These are phyloP conservation scores for Chlorodrepanis virens DNA, from an alignment of 2,113 vertebrate genomes.

Conservation along the genomic window DNA sequence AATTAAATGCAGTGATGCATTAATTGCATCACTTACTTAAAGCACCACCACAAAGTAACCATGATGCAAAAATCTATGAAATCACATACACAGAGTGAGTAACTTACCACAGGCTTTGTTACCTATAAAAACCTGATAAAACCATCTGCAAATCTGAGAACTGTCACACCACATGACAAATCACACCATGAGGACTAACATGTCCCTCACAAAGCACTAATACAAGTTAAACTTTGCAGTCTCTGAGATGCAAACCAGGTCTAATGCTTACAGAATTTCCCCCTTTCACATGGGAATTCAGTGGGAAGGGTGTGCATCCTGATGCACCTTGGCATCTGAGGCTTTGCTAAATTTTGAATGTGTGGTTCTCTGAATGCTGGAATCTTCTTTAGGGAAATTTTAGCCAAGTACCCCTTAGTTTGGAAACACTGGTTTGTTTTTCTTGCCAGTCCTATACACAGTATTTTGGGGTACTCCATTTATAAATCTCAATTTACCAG, in stretches of 20 bases:
- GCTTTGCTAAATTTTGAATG: background rate
- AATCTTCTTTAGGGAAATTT: background rate
- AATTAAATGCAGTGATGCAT: background rate
- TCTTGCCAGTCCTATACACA: background rate
- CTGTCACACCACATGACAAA: background rate
- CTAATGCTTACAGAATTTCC: background rate
- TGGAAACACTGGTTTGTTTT: background rate
- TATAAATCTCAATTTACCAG: background rate
- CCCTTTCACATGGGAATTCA: background rate
- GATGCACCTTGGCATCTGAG: background rate
- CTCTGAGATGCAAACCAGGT: background rate
- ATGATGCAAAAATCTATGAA: background rate
- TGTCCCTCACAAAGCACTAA: background rate
- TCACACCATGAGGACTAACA: background rate
- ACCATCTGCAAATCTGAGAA: background rate
- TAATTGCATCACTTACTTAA: background rate
- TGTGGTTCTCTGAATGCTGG: background rate
- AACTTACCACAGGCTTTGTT: background rate
- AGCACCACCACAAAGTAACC: background rate
- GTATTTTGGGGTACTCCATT: background rate
- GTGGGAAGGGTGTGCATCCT: background rate
- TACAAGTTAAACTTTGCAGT: background rate
- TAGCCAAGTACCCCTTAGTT: background rate
- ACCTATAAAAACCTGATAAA: background rate
- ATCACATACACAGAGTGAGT: background rate